Base-by-base conservation (phyloP, 2,113 vertebrate genomes). In the Chlorodrepanis virens region DNA sequence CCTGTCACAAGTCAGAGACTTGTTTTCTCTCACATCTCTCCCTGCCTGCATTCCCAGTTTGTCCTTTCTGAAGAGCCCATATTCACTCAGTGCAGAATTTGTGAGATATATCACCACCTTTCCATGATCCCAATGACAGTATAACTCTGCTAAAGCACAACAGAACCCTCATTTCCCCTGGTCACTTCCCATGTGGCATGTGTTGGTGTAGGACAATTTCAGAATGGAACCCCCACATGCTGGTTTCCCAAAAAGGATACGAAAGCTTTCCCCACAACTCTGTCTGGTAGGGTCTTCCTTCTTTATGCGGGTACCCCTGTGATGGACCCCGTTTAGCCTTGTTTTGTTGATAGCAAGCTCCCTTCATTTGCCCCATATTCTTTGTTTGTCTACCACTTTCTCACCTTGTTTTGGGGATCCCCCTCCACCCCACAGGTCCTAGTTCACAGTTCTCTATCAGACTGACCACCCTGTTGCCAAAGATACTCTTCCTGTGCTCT, bases 211-310 rank as follows among this genome's bases (percentile, higher is more conserved):
- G 0, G 2, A 39, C 12, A 4, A 2, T 37, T 65, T 70, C 37
- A 60, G 57, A 71, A n/a, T 2, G 2, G 14, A 18, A 49, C 4
- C 1, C 8, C 4, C 2, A 0, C 0, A 0, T 7, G 8, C 29
- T 70, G 23, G 4, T 42, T 84, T 90, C 22, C 37, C 39, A 59
- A 42, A 59, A 68, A 40, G 3, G 3, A 4, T 35, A 31, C 0
- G 0, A 44, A 47, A 87, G 9, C 6, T 45, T 77, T 60, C 23
- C 11, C 16, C 11, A 8, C 24, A 72, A 8, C 12, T 63, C 33
- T 31, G 5, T 60, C 44, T 42, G 20, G 6, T 33, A 50, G 17
- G 3, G 3, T 11, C 8, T 60, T 68, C 28, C 25, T 52, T 65
- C 29, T 70, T 33, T 18, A 7, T 11, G 4, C 39, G n/a, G 31